Evolutionary conservation across 2,797 vertebrate species (phyloP).

Genomic region (Lemur catta): DNA sequence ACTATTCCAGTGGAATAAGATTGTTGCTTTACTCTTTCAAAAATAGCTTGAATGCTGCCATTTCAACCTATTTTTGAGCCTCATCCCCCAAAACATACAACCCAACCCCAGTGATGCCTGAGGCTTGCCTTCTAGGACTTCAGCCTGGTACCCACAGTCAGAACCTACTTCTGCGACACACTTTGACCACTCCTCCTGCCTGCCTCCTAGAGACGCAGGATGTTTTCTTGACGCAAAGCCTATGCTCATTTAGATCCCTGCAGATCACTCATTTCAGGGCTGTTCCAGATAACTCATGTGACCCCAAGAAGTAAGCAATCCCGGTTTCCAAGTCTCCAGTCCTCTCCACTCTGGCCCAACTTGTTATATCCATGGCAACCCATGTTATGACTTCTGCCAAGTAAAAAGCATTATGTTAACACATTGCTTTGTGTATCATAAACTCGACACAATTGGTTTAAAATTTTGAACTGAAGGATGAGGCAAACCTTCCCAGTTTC

Average conservation of each 20-base stretch:
- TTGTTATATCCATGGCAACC: background rate
- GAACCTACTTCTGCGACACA: background rate
- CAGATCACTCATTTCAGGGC: background rate
- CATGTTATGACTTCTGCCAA: conserved; percentile 33
- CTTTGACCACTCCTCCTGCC: background rate
- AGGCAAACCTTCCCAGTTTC: conserved; percentile 54
- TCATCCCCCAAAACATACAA: background rate
- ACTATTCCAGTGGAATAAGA: background rate
- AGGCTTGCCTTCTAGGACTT: background rate
- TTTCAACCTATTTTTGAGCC: background rate
- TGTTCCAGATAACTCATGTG: background rate
- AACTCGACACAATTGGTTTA: conserved; percentile 53
- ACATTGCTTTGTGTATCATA: conserved; percentile 40
- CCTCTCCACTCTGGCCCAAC: background rate
- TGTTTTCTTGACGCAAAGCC: background rate
- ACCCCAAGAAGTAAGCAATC: background rate
- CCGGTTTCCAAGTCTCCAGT: background rate
- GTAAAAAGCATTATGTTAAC: conserved; percentile 34
- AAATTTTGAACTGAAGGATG: conserved; percentile 8
- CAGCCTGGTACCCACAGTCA: background rate
- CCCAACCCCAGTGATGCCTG: background rate
- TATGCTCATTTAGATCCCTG: background rate
- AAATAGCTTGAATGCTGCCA: background rate
- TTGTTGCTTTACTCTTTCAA: background rate
- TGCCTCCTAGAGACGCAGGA: background rate